Percentiles rank a stretch among this genome's conserved stretches.
phyloP scores from a whole-genome alignment of 2,113 vertebrate genomes.

The Pantherophis guttatus region DNA sequence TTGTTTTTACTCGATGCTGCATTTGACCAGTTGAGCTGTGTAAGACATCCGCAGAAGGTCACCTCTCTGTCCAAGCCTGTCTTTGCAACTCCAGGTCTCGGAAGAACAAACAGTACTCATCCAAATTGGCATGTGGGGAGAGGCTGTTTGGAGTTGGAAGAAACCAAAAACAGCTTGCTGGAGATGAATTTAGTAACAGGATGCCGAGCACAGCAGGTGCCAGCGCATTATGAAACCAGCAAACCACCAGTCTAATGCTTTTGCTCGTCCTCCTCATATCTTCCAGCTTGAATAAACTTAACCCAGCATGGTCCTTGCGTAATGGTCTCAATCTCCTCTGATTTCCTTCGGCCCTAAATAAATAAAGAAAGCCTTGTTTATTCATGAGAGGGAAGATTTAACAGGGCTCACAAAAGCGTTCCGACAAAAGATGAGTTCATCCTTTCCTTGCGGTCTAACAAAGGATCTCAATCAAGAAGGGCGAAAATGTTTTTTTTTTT shows the following conservation, averaged over 20 bases:
- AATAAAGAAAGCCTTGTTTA: constrained; percentile 15
- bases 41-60: background rate
- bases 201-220: background rate
- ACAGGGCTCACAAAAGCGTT: background rate
- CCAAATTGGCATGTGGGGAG: background rate
- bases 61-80: background rate
- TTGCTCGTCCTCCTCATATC: background rate
- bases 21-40: background rate
- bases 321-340: background rate
- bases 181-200: background rate
- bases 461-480: background rate
- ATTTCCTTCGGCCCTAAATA: background rate
- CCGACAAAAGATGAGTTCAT: background rate
- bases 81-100: background rate
- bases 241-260: background rate
- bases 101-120: background rate
- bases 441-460: background rate
- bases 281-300: background rate
- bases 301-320: background rate
- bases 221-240: background rate
- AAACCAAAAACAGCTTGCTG: background rate
- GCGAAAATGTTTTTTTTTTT: background rate
- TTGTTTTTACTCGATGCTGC: background rate
- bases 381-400: background rate
- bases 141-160: background rate